Percentiles rank a stretch among this genome's conserved stretches.
These are phyloP conservation scores for Brachyopa scutellaris DNA, from an alignment of 2,888 invertebrate genomes.

Conservation along the genomic window DNA sequence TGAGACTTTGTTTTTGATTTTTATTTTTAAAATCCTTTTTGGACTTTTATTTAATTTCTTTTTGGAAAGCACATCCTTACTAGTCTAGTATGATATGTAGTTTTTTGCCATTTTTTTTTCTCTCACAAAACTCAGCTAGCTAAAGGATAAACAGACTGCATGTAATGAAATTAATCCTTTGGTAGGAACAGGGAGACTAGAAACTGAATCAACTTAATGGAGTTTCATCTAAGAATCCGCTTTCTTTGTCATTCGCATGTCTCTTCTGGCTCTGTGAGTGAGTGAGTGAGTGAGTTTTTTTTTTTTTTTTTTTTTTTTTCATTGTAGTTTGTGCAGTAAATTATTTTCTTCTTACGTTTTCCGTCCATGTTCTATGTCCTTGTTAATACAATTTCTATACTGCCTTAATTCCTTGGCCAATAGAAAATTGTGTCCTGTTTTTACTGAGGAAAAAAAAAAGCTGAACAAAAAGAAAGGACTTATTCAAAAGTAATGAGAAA, in stretches of 20 bases:
- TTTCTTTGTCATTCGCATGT: slow-evolving; percentile 65
- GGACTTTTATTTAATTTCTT: too few species aligned
- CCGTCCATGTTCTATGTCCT: slow-evolving; percentile 12
- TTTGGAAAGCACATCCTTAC: too few species aligned
- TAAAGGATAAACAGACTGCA: slow-evolving; percentile 70
- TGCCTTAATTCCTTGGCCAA: slow-evolving; percentile 58
- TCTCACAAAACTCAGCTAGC: slow-evolving; percentile 28
- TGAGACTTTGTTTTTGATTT: too few species aligned
- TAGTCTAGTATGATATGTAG: too few species aligned
- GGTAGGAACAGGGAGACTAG: slow-evolving; percentile 37
- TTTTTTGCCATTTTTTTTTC: too few species aligned
- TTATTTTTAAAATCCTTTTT: too few species aligned
- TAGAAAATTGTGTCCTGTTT: slow-evolving; percentile 50
- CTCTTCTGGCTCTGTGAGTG: slow-evolving; percentile 30
- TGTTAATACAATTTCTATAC: slow-evolving; percentile 70
- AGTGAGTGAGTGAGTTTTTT: slow-evolving; percentile 18
- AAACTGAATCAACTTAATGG: slow-evolving; percentile 68
- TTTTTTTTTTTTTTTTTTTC: not conserved
- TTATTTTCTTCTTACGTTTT: slow-evolving; percentile 43
- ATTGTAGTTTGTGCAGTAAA: slow-evolving; percentile 65
- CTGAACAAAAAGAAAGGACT: not conserved
- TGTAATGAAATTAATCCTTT: slow-evolving; percentile 71
- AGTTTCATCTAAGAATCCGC: slow-evolving; percentile 63
- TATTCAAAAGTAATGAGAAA: slow-evolving; percentile 70
- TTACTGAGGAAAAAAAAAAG: not conserved